Evolutionary conservation across 2,113 vertebrate genomes (phyloP).

Genomic region (Solenodon paradoxus): DNA sequence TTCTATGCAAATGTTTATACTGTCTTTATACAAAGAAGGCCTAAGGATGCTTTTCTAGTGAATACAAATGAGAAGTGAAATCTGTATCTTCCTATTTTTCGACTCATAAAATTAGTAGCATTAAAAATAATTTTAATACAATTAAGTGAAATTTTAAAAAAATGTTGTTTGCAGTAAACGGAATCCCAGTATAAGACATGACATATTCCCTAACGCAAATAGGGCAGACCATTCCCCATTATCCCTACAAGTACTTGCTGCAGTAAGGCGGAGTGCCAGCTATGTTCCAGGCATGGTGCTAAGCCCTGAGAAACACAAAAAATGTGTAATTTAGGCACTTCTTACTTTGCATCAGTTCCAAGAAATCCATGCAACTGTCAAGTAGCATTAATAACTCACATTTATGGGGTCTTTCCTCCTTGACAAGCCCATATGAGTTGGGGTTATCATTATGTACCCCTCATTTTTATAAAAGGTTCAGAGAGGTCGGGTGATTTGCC

Average conservation of each 20-base stretch:
- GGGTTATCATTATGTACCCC: neutral
- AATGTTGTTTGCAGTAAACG: neutral
- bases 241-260: neutral
- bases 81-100: neutral
- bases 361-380: neutral
- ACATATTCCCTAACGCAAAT: neutral
- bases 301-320: neutral
- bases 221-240: neutral
- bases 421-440: neutral
- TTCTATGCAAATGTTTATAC: neutral
- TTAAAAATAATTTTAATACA: neutral
- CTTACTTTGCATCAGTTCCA: neutral
- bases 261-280: neutral
- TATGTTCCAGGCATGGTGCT: neutral
- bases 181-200: neutral
- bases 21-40: neutral
- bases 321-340: neutral
- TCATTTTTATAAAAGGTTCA: neutral
- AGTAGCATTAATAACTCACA: neutral
- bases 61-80: neutral
- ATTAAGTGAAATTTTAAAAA: neutral
- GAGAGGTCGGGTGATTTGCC: neutral
- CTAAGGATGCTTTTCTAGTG: neutral
- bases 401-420: too few species aligned
- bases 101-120: neutral